Conservation (phyloP, 2,888 invertebrate species). For the Tholera decimalis region DNA sequence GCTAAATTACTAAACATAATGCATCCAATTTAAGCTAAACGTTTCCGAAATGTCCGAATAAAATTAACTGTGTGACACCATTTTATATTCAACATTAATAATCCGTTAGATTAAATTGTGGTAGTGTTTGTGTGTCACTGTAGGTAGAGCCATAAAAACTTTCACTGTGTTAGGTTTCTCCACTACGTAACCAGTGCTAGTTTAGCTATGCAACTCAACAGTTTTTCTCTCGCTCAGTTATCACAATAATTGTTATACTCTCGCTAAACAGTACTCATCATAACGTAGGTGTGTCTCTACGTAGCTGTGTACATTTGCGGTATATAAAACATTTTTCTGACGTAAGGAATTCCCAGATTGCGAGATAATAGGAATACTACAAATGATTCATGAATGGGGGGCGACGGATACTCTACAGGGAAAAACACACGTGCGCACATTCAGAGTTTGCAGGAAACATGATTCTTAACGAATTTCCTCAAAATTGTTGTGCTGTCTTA, state of each 20-base stretch:
- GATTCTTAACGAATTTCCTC: constrained; percentile 40
- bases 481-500: constrained; percentile 49
- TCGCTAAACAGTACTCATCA: constrained; percentile 15
- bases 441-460: constrained; percentile 49
- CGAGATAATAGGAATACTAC: constrained; percentile 54
- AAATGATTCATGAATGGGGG: constrained; percentile 54
- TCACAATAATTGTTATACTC: constrained; percentile 18
- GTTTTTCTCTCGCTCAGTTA: constrained; percentile 50
- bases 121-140: constrained; percentile 73
- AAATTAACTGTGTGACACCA: constrained; percentile 57
- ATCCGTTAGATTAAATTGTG: constrained; percentile 63
- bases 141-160: constrained; percentile 79
- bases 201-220: constrained; percentile 71
- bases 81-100: constrained; percentile 61
- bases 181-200: constrained; percentile 81
- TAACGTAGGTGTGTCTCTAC: constrained; percentile 16
- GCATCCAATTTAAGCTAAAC: constrained; percentile 8
- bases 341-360: constrained; percentile 64
- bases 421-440: constrained; percentile 53
- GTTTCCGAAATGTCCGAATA: constrained; percentile 44
- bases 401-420: constrained; percentile 29
- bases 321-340: constrained; percentile 42
- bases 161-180: constrained; percentile 87
- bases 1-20: constrained; percentile 19
- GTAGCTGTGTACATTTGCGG: constrained; percentile 19